Evolutionary conservation across 2,797 vertebrate species (phyloP).

Genomic region (Psittacula derbiana): DNA sequence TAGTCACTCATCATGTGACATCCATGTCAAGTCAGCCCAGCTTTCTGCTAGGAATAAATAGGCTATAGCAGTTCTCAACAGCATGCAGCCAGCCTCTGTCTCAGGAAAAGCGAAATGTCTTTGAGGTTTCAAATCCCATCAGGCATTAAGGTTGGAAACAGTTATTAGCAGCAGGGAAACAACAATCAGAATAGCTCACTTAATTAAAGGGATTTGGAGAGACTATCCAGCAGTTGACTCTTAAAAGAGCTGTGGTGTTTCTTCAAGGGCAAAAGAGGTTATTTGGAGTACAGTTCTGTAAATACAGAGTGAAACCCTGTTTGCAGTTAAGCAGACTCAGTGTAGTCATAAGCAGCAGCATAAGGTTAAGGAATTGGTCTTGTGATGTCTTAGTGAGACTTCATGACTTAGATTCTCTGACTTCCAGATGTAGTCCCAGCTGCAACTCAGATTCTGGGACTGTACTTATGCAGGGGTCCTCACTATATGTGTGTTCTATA

Average conservation of each 20-base stretch:
- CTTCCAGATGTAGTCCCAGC: not conserved
- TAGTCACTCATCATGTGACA: not conserved
- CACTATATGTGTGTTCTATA: not conserved
- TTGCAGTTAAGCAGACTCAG: not conserved
- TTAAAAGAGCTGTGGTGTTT: not conserved
- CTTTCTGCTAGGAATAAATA: slow-evolving; percentile 11
- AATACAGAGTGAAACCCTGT: not conserved
- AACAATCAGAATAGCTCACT: not conserved
- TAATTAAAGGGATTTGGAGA: slow-evolving; percentile 15
- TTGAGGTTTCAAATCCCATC: slow-evolving; percentile 17
- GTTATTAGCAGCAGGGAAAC: not conserved
- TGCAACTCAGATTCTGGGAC: not conserved
- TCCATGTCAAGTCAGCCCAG: not conserved
- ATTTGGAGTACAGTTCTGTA: not conserved
- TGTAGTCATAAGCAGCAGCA: rapidly evolving
- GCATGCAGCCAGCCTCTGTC: not conserved
- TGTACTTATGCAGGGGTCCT: not conserved
- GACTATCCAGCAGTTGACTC: not conserved
- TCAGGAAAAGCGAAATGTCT: slow-evolving; percentile 17
- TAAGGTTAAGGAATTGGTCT: not conserved
- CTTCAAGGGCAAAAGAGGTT: not conserved
- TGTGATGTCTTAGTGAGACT: not conserved
- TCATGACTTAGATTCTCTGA: not conserved
- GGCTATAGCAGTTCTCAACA: slow-evolving; percentile 14
- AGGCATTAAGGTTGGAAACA: slow-evolving; percentile 1